phyloP scores from a whole-genome alignment of 2,113 vertebrate genomes.

The Phocoena sinus region DNA sequence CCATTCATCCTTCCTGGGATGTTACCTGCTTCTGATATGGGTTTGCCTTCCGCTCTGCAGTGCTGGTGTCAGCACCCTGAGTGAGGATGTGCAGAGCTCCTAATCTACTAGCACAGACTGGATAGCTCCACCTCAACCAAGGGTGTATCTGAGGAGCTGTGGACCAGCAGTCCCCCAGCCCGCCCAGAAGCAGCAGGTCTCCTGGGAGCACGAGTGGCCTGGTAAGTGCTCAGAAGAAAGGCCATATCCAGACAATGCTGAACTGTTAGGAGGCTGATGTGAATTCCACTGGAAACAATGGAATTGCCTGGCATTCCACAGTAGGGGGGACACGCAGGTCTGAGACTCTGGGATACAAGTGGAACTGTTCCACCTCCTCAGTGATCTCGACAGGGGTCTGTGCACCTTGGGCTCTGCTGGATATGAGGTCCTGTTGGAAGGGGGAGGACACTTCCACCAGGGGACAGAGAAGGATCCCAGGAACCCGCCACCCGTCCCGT shows the following conservation, averaged over 20 bases:
- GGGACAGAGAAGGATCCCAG: not conserved
- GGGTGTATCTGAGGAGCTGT: not conserved
- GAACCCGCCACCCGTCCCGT: not conserved
- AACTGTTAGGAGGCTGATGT: no score
- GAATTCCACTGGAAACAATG: not conserved
- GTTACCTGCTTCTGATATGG: rapidly evolving
- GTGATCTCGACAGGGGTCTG: not conserved
- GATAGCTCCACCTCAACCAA: not conserved
- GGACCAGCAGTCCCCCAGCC: not conserved
- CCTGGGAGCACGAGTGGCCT: no score
- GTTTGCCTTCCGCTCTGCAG: not conserved
- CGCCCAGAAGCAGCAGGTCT: no score
- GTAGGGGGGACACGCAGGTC: not conserved
- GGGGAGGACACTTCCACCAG: not conserved
- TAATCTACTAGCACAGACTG: not conserved
- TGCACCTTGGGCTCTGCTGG: not conserved
- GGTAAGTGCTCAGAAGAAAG: not conserved
- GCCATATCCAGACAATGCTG: rapidly evolving
- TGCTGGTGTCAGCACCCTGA: no score
- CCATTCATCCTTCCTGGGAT: not conserved
- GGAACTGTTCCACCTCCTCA: not conserved
- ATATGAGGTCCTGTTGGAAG: not conserved
- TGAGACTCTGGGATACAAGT: no score
- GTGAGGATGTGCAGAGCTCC: not conserved
- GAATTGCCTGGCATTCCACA: no score